Base-by-base conservation (phyloP, 2,888 invertebrate genomes). In the Myopa testacea region DNA sequence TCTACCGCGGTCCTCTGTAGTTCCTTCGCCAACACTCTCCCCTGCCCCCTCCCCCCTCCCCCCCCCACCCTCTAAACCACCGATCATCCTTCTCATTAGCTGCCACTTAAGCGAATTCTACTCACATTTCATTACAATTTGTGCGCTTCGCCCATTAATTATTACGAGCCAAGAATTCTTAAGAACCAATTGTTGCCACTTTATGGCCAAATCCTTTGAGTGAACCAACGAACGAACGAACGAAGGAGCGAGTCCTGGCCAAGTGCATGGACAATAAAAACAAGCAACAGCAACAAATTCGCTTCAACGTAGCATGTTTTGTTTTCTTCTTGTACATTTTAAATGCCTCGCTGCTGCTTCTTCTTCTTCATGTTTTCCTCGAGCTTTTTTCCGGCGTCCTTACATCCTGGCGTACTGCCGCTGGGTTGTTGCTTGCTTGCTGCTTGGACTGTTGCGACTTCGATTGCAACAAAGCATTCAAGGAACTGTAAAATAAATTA, bases 121-220 rank as follows among this genome's bases (percentile, higher is more conserved):
- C 71, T 77, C 77, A 77, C 77, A 77, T 71, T 77, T 77, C 77
- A 77, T 71, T 77, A 38, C 77, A 71, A 70, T 77, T 65, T 71
- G 70, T 58, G 62, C 76, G 63, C 70, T 76, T 76, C 63, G 63
- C 71, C 77, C 77, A 72, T 77, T 77, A 77, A 77, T 77, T 77
- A 77, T 77, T 71, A 77, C 71, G 77, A 63, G 38, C 67, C 65
- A 40, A 72, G 70, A 76, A 76, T 63, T 76, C 70, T 76, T 65
- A 65, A 77, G 71, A 70, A 77, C 71, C 77, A 77, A 77, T 71
- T 77, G 77, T 77, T 71, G 71, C 71, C 65, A 71, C 55, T 71
- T 72, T 68, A 75, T 75, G 68, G 75, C 67, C 16, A 26, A 67
- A 75, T 58, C 67, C 75, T 67, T 67, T 58, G n/a, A 73, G 45